These are phyloP conservation scores for Eupristina koningsbergeri DNA, from an alignment of 1,140 invertebrate genomes.

Conservation along the genomic window DNA sequence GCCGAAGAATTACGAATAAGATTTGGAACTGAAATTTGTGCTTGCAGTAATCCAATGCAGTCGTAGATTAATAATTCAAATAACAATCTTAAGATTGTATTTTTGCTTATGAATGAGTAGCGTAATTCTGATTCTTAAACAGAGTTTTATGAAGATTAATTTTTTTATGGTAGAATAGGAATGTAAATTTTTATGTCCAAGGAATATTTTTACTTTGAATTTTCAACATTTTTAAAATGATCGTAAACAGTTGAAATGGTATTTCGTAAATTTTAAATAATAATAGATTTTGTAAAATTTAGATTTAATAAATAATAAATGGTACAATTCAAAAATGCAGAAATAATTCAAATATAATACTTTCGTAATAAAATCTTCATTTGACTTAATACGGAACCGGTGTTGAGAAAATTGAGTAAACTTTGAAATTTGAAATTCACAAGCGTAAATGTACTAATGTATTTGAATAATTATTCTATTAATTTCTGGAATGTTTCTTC, in stretches of 20 bases:
- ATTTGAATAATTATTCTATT: not conserved
- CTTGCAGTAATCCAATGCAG: constrained; percentile 1
- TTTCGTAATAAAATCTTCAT: not conserved
- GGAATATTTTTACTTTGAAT: not conserved
- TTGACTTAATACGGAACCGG: not conserved
- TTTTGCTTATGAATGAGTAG: not conserved
- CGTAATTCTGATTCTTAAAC: not conserved
- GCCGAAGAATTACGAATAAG: constrained; percentile 41
- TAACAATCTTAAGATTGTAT: not conserved
- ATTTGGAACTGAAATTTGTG: constrained; percentile 9
- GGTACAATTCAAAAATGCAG: not conserved
- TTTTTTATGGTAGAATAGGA: not conserved
- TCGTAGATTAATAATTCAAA: constrained; percentile 3
- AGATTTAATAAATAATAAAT: too few species aligned
- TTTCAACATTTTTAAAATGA: too few species aligned
- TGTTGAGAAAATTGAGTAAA: not conserved
- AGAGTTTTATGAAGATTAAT: not conserved
- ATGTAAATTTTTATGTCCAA: not conserved
- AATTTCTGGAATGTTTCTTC: not conserved
- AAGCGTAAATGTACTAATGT: not conserved
- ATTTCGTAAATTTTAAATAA: too few species aligned
- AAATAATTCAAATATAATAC: not conserved
- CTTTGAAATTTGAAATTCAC: not conserved
- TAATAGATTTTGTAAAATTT: too few species aligned
- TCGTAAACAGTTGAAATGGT: too few species aligned